Evolutionary conservation across 2,797 vertebrate genomes (phyloP).

Genomic region (Sibirionetta formosa): DNA sequence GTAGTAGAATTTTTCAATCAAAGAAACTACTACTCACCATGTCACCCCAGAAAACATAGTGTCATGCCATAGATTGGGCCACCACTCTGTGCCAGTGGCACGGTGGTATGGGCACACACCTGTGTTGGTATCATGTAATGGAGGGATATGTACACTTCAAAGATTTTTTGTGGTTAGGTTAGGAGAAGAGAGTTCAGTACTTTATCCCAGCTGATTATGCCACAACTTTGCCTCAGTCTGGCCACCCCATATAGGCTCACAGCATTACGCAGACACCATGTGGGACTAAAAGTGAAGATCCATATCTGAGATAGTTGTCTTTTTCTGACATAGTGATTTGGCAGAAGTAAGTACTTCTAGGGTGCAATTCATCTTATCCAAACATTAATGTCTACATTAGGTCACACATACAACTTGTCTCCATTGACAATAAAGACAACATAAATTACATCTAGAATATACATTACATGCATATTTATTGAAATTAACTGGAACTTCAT

Average conservation of each 20-base stretch:
- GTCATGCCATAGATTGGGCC: background rate
- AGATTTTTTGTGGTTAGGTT: fast-evolving
- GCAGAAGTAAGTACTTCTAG: background rate
- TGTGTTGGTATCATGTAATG: fast-evolving
- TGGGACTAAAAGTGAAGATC: background rate
- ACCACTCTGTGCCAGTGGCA: background rate
- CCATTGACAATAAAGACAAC: background rate
- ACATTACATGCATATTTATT: background rate
- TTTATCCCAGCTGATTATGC: background rate
- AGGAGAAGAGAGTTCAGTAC: background rate
- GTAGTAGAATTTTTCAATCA: background rate
- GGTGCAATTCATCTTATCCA: background rate
- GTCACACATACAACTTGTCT: background rate
- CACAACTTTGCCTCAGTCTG: background rate
- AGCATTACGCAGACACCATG: background rate
- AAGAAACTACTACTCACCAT: background rate
- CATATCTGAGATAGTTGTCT: background rate
- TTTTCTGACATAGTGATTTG: background rate
- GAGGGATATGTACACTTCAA: background rate
- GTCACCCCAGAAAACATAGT: background rate
- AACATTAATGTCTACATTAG: background rate
- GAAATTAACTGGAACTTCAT: background rate
- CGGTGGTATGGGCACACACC: background rate
- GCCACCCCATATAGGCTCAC: background rate
- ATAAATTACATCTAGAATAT: background rate